phyloP scores from a whole-genome alignment of 1,140 invertebrate genomes.

The Ephestia elutella region DNA sequence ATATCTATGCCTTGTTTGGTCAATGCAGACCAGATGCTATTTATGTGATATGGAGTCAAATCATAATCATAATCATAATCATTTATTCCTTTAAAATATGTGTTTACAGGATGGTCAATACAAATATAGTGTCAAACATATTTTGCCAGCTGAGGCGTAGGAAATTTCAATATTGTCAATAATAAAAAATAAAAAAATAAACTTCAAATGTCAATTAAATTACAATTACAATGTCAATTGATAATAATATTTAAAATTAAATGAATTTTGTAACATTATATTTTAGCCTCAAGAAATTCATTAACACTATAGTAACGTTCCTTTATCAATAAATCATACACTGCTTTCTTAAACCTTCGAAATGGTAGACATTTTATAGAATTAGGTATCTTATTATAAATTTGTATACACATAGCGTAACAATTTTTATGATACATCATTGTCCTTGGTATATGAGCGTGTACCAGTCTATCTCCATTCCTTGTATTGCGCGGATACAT shows the following conservation, averaged over 20 bases:
- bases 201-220: too few relatives aligned
- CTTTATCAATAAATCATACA: neutral
- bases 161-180: too few relatives aligned
- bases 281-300: neutral
- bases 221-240: neutral
- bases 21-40: too few relatives aligned
- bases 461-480: conserved; percentile 4
- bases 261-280: too few relatives aligned
- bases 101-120: too few relatives aligned
- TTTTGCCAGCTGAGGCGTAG: too few relatives aligned
- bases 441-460: neutral
- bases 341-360: neutral
- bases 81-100: too few relatives aligned
- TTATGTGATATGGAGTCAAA: too few relatives aligned
- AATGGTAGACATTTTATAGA: neutral
- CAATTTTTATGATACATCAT: conserved; percentile 1
- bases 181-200: too few relatives aligned
- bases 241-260: neutral
- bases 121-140: too few relatives aligned
- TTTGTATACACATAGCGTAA: conserved; percentile 10
- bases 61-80: too few relatives aligned
- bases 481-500: neutral
- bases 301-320: neutral
- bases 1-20: too few relatives aligned
- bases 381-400: conserved; percentile 11